phyloP scores from a whole-genome alignment of 1,140 invertebrate genomes.

The Cydia fagiglandana region DNA sequence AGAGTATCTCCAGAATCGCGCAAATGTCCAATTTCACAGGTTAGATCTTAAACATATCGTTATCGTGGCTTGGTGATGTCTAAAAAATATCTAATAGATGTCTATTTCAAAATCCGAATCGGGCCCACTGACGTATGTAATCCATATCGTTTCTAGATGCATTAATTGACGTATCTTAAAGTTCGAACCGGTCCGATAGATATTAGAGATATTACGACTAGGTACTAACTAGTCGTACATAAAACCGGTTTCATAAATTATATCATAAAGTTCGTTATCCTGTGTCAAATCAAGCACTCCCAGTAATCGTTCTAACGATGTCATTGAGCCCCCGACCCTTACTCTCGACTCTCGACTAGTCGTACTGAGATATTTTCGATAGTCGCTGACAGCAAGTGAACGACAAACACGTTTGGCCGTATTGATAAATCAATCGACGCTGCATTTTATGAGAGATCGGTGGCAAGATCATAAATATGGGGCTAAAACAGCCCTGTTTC shows the following conservation, averaged over 20 bases:
- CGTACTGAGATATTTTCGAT: constrained; percentile 14
- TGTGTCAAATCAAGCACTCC: not conserved
- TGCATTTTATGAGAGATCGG: not conserved
- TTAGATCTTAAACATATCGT: too few relatives aligned
- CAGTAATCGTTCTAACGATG: not conserved
- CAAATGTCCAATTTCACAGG: too few relatives aligned
- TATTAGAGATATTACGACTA: not conserved
- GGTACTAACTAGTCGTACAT: not conserved
- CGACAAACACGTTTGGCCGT: constrained; percentile 17
- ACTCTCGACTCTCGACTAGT: not conserved
- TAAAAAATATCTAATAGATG: too few relatives aligned
- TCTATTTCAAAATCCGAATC: too few relatives aligned
- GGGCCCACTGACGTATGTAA: too few relatives aligned
- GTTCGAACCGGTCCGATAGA: too few relatives aligned
- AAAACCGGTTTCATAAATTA: constrained; percentile 7
- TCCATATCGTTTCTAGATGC: too few relatives aligned
- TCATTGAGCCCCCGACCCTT: constrained; percentile 13
- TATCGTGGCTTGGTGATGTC: too few relatives aligned
- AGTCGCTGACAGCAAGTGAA: constrained; percentile 26
- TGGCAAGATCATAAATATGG: not conserved
- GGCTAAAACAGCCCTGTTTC: not conserved
- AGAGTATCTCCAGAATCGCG: too few relatives aligned
- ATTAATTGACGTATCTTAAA: too few relatives aligned
- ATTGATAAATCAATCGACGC: constrained; percentile 20
- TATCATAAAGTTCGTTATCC: constrained; percentile 3